phyloP scores from a whole-genome alignment of 2,797 vertebrate species.

The Babyrousa celebensis region DNA sequence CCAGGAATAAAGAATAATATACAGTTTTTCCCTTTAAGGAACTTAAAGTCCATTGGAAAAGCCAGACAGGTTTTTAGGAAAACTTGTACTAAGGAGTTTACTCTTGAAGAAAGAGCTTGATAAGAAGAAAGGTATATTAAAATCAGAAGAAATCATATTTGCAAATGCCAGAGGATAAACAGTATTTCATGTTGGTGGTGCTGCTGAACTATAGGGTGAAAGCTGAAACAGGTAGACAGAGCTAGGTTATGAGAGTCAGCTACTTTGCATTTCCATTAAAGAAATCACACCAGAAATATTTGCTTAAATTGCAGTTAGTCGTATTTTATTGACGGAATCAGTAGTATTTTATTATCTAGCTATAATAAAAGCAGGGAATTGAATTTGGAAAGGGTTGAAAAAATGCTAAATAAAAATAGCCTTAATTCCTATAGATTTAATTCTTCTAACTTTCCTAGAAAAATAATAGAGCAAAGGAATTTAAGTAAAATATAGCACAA shows the following conservation, averaged over 20 bases:
- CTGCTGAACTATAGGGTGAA: neutral
- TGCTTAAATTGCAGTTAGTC: neutral
- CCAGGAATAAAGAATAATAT: constrained; percentile 36
- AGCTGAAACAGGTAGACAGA: constrained; percentile 9
- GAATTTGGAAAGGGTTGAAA: neutral
- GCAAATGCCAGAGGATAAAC: neutral
- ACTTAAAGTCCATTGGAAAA: constrained; percentile 11
- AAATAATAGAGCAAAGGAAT: constrained; percentile 5
- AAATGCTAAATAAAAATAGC: constrained; percentile 50
- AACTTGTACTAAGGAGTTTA: neutral
- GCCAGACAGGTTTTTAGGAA: constrained; percentile 15
- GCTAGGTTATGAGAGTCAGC: neutral
- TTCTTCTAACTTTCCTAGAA: constrained; percentile 28
- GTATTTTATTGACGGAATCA: neutral
- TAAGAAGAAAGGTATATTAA: neutral
- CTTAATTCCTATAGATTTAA: constrained; percentile 23
- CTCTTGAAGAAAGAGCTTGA: neutral
- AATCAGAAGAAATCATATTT: constrained; percentile 3
- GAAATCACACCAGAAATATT: neutral
- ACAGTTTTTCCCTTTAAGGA: neutral
- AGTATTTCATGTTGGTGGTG: neutral
- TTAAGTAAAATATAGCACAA: constrained; percentile 55
- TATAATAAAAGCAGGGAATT: neutral
- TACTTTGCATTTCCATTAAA: constrained; percentile 9
- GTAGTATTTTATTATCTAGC: neutral